Base-by-base conservation (phyloP, 2,888 invertebrate genomes). In the Sisyra terminalis region DNA sequence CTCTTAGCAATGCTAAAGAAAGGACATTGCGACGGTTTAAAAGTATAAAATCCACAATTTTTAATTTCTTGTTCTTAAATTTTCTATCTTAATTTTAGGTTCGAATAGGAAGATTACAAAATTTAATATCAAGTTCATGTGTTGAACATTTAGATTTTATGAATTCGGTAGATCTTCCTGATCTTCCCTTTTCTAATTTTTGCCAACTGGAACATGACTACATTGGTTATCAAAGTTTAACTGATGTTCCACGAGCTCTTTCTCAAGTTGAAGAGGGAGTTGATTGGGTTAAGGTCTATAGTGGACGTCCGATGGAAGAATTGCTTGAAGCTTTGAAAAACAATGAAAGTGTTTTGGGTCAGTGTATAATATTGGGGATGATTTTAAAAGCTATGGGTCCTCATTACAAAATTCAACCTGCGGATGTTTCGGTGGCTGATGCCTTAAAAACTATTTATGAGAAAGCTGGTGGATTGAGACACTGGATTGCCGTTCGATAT, bases 61-160 rank as follows among this genome's bases (percentile, higher is more conserved):
- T 29, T 29, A 29, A 29, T 29, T 29, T 29, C 9, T 8, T 29
- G 7, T 7, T 29, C 7, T 29, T 29, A 29, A 29, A n/a, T n/a
- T 29, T 9, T 8, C 9, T 8, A 29, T 29, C 3, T 35, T 13
- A 15, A 13, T 40, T 31, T 4, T n/a, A 40, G 41, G 41, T 41
- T n/a, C 75, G 96, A 48, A 83, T 96, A 43, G 98, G 97, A 1
- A 70, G 88, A 16, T 64, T 89, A 45, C 89, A 98, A 73, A 97
- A 97, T 66, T 71, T 98, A 43, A 86, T 97, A 49, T 89, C 94
- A n/a, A 93, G 96, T 52, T 93, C 96, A 4, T 98, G 97, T 57
- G 87, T 93, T 57, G 98, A 98, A 61, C 97, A 98, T 67, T 70
- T 98, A 61, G 98, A 98, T 66, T 98, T 96, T 61, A 83, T 97